Percentiles rank a stretch among this genome's conserved stretches.
phyloP scores from a whole-genome alignment of 2,888 invertebrate species.

The Tricholauxania praeusta region DNA sequence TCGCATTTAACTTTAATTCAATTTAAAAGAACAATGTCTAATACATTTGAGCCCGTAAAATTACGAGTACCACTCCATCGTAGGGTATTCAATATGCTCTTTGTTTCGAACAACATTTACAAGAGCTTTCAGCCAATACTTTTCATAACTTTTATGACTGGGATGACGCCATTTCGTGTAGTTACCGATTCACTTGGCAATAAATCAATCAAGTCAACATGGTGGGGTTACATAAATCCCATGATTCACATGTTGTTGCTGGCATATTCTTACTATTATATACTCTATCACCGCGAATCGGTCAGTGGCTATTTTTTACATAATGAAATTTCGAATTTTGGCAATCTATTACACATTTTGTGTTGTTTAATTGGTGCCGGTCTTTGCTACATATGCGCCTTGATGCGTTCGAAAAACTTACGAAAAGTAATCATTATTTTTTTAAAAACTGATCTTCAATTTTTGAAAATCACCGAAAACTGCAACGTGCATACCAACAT shows the following conservation, averaged over 20 bases:
- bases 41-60: neutral
- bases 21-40: too few species aligned
- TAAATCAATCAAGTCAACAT: slow-evolving; percentile 36
- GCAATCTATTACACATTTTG: slow-evolving; percentile 39
- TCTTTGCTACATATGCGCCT: slow-evolving; percentile 37
- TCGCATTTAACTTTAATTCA: too few species aligned
- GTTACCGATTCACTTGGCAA: slow-evolving; percentile 36
- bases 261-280: slow-evolving; percentile 38
- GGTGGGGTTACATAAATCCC: slow-evolving; percentile 41
- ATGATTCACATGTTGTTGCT: slow-evolving; percentile 31
- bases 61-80: neutral
- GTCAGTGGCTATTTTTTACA: slow-evolving; percentile 47
- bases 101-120: slow-evolving; percentile 42
- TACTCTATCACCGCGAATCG: slow-evolving; percentile 42
- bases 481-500: too few species aligned
- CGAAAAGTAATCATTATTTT: slow-evolving; percentile 35
- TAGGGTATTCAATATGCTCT: slow-evolving; percentile 34
- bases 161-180: slow-evolving; percentile 46
- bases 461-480: too few species aligned
- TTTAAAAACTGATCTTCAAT: too few species aligned
- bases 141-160: slow-evolving; percentile 41
- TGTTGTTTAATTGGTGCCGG: slow-evolving; percentile 37
- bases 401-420: slow-evolving; percentile 35
- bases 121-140: slow-evolving; percentile 47
- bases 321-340: slow-evolving; percentile 43